A percentile compares a stretch with the other conserved stretches of the same genome.
Evolutionary conservation across 2,113 vertebrate species (phyloP).

Genomic region (Sebastes fasciatus): DNA sequence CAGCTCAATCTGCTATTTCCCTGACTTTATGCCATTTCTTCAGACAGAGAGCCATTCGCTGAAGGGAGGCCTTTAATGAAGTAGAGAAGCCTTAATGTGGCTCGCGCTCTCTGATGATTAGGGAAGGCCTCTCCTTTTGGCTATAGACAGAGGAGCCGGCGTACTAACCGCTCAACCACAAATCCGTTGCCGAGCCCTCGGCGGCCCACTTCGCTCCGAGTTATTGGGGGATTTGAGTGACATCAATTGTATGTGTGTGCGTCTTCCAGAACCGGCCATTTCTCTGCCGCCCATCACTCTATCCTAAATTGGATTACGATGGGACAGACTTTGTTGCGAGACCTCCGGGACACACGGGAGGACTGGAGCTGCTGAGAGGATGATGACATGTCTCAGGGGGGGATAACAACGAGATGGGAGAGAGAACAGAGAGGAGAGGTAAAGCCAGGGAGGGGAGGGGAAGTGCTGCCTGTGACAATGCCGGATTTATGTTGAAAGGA

Average conservation of each 20-base stretch:
- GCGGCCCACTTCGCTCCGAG: not conserved
- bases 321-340: constrained; percentile 27
- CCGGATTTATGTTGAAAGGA: constrained; percentile 53
- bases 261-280: constrained; percentile 25
- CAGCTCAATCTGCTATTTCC: constrained; percentile 27
- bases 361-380: constrained; percentile 40
- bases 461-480: constrained; percentile 26
- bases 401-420: constrained; percentile 46
- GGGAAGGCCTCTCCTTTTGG: constrained; percentile 10
- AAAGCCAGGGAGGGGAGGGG: constrained; percentile 19
- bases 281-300: constrained; percentile 35
- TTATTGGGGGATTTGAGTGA: constrained; percentile 28
- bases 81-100: constrained; percentile 32
- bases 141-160: not conserved
- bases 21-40: constrained; percentile 20
- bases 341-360: constrained; percentile 8
- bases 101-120: constrained; percentile 9
- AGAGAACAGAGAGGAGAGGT: constrained; percentile 28
- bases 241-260: constrained; percentile 27
- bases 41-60: constrained; percentile 29
- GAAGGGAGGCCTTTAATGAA: constrained; percentile 43
- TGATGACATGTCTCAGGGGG: constrained; percentile 39
- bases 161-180: constrained; percentile 27
- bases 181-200: not conserved
- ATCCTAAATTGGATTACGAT: constrained; percentile 61